Conservation (phyloP, 2,797 vertebrate genomes). For the Etheostoma nigrum region DNA sequence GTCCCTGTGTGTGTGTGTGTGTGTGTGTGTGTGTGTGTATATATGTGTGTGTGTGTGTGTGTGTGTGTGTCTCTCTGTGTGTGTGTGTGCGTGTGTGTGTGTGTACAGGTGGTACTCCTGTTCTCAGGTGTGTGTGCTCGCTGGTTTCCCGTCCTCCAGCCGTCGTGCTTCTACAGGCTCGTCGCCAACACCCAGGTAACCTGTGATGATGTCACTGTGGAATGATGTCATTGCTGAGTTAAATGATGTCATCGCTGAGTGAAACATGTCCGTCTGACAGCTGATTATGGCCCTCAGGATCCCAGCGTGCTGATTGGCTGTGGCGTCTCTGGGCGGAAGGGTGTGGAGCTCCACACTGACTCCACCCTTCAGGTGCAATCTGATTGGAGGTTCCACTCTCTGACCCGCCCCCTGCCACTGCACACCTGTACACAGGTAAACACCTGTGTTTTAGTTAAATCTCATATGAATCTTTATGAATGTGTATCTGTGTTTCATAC, state of each 20-base stretch:
- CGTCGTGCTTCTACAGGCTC: constrained; percentile 72
- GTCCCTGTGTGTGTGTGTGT: no score
- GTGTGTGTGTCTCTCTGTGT: no score
- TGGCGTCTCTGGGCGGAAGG: background rate
- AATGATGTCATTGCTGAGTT: background rate
- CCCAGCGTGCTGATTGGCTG: constrained; percentile 54
- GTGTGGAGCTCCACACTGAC: constrained; percentile 49
- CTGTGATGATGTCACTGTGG: constrained; percentile 15
- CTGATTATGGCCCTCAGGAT: constrained; percentile 57
- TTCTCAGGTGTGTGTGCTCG: constrained; percentile 61
- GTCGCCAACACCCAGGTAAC: constrained; percentile 66
- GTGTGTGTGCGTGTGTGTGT: no score
- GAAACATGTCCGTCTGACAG: background rate
- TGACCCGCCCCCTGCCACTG: constrained; percentile 47
- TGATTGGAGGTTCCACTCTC: constrained; percentile 73
- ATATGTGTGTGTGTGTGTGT: no score
- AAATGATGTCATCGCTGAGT: no score
- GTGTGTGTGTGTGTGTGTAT: no score
- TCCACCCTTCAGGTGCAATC: constrained; percentile 47
- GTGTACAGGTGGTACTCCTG: constrained; percentile 65
- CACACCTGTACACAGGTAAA: constrained; percentile 48
- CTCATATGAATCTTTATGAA: no score
- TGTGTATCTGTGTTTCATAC: no score
- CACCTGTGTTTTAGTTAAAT: no score
- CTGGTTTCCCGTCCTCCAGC: constrained; percentile 81